Evolutionary conservation across 30 jellyfish, hydroid and myxozoan species (phyloP).

Genomic region (Aurelia sp.): DNA sequence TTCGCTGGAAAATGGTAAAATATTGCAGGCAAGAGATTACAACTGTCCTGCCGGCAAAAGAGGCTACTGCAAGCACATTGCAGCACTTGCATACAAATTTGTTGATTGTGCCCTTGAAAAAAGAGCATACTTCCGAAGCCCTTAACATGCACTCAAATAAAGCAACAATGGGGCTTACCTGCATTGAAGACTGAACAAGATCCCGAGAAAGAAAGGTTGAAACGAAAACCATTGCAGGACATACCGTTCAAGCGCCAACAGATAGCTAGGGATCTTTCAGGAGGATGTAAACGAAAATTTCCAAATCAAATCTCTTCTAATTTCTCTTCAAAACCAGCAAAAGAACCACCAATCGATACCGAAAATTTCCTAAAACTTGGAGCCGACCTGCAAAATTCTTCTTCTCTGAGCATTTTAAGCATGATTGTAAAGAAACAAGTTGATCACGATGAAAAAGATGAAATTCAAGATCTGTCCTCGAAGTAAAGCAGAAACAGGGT

Average conservation of each 20-base stretch:
- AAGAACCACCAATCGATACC: background rate
- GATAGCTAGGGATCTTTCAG: background rate
- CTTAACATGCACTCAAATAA: background rate
- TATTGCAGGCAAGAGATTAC: constrained; percentile 13
- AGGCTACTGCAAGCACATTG: constrained; percentile 9
- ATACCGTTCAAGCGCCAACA: background rate
- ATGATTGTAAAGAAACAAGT: no score
- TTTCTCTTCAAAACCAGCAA: background rate
- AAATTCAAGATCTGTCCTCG: no score
- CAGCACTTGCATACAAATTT: constrained; percentile 14
- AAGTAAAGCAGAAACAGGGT: no score
- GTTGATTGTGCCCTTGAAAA: background rate
- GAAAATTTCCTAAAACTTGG: no score
- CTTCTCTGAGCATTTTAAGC: no score
- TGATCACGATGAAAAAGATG: no score
- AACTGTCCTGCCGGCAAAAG: constrained; percentile 15
- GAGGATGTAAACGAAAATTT: background rate
- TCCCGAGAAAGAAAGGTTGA: constrained; percentile 7
- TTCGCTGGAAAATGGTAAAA: background rate
- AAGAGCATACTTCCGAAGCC: background rate
- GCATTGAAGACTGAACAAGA: constrained; percentile 24
- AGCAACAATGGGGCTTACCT: constrained; percentile 31
- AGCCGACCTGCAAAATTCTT: no score
- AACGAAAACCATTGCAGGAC: constrained; percentile 24
- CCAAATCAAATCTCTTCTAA: background rate